A percentile compares a stretch with the other conserved stretches of the same genome.
Conservation (phyloP, 2,888 invertebrate species). For the Diogma glabrata region DNA sequence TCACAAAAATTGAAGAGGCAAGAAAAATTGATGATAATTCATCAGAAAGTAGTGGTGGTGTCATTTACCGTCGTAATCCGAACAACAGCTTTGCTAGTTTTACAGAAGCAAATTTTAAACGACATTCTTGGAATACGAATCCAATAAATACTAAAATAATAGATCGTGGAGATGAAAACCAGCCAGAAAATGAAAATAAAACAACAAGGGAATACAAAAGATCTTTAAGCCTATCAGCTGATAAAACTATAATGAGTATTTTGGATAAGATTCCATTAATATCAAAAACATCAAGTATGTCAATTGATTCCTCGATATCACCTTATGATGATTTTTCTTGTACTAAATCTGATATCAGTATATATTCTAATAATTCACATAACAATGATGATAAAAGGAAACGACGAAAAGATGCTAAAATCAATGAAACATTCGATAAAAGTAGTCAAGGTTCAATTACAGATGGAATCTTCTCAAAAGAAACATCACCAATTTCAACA, state of each 20-base stretch:
- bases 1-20: conserved; percentile 7
- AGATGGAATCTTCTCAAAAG: conserved; percentile 35
- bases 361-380: conserved; percentile 26
- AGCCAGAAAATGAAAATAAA: conserved; percentile 20
- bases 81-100: neutral
- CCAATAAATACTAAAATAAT: no score
- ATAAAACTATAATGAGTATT: conserved; percentile 34
- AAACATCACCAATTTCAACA: conserved; percentile 33
- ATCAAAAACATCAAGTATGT: conserved; percentile 35
- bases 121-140: conserved; percentile 33
- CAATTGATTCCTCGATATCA: conserved; percentile 34
- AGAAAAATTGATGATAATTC: conserved; percentile 4
- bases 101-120: conserved; percentile 20
- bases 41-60: conserved; percentile 6
- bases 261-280: conserved; percentile 36
- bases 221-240: conserved; percentile 30
- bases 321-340: conserved; percentile 34
- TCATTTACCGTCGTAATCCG: neutral
- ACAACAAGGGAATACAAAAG: conserved; percentile 28
- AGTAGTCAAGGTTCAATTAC: conserved; percentile 36
- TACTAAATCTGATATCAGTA: conserved; percentile 31
- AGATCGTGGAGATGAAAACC: conserved; percentile 24
- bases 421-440: conserved; percentile 38
- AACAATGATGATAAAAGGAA: conserved; percentile 15
- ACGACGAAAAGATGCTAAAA: conserved; percentile 31